These are phyloP conservation scores for Spodoptera frugiperda DNA, from an alignment of 1,140 invertebrate species.

Conservation along the genomic window DNA sequence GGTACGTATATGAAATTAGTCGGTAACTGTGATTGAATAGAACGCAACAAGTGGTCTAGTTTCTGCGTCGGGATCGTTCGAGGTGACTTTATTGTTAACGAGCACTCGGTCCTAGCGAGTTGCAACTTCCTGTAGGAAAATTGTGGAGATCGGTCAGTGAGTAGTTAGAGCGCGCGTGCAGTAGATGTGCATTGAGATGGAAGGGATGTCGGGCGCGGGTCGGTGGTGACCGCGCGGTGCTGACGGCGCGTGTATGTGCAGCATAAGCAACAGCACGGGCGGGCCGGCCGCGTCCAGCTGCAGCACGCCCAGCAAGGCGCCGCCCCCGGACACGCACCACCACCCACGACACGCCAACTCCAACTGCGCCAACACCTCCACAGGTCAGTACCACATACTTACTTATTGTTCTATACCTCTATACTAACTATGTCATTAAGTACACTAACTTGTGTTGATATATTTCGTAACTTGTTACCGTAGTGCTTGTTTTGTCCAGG, in stretches of 20 bases:
- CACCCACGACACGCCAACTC: conserved; percentile 40
- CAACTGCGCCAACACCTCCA: conserved; percentile 46
- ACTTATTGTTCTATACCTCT: too few species aligned
- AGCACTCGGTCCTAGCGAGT: neutral
- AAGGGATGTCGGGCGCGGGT: too few species aligned
- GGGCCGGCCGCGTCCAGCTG: conserved; percentile 4
- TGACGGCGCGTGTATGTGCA: conserved; percentile 52
- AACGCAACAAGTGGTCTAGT: conserved; percentile 11
- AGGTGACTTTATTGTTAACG: neutral
- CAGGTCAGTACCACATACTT: conserved; percentile 43
- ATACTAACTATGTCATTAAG: too few species aligned
- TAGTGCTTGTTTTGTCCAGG: too few species aligned
- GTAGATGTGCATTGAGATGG: neutral
- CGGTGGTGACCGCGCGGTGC: neutral
- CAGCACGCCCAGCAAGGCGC: conserved; percentile 71
- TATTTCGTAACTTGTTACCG: neutral
- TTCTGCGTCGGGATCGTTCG: neutral
- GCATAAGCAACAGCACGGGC: conserved; percentile 72
- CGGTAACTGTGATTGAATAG: neutral
- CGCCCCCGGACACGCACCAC: conserved; percentile 62
- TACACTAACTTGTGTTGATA: too few species aligned
- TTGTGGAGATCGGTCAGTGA: neutral
- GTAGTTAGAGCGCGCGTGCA: neutral
- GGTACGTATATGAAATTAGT: neutral
- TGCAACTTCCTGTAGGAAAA: neutral